Base-by-base conservation (phyloP, 2,888 invertebrate genomes). In the Drosophila peninsularis region DNA sequence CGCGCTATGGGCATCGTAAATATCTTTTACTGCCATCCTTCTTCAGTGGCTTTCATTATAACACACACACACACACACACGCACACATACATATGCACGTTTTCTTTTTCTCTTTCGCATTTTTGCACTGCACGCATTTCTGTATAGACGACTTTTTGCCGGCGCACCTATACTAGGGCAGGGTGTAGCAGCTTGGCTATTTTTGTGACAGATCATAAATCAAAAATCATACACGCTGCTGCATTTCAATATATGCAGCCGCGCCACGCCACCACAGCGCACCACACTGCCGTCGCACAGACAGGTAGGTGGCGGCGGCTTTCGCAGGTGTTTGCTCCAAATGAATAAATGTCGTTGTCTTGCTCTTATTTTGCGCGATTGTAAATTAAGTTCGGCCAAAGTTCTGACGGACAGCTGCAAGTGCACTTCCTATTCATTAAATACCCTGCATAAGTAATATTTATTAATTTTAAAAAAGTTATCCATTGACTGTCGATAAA, bases 171-270 rank as follows among this genome's bases (percentile, higher is more conserved):
- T 21, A 14, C 19, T 62, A 67, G 62, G 42, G 62, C 54, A 62
- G 66, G 80, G 64, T 42, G 57, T 62, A 65, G 45, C 55, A 30
- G 57, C 79, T 81, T 17, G 54, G 82, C 88, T 82, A 87, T 88
- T 90, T 85, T 90, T 82, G 90, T 90, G 90, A 89, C 90, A 90
- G 87, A 85, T 83, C 82, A 91, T 91, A 91, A 91, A 91, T 91
- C 91, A 91, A 91, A 85, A 91, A 90, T 91, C 89, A 90, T 91
- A 91, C 78, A 91, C 89, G 91, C 89, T 90, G 71, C 68, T 71
- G 65, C 80, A 70, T 71, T 80, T 82, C 69, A 74, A 82, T 80
- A 65, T 64, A 63, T 67, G 50, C 62, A 60, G 6, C 27, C 58
- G 60, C 54, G 44, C 44, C 27, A 42, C 13, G 41, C 56, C 60